These are phyloP conservation scores for Dolomedes plantarius DNA, from an alignment of 2,888 invertebrate species.

Conservation along the genomic window DNA sequence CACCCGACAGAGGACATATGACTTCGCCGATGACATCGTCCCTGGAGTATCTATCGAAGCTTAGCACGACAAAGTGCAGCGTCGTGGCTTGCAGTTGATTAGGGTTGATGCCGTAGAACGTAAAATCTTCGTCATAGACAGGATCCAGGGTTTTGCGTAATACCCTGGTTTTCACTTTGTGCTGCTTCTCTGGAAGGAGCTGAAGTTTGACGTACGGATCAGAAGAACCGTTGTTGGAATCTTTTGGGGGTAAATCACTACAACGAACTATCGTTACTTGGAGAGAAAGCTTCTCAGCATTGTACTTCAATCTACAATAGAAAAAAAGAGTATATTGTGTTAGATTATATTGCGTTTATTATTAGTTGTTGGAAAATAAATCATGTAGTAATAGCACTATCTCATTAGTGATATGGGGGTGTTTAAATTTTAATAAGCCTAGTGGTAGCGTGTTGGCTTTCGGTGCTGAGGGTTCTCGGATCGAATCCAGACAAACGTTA, in stretches of 20 bases:
- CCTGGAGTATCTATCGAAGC: slow-evolving; percentile 97
- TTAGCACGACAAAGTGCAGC: slow-evolving; percentile 90
- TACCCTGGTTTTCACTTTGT: slow-evolving; percentile 97
- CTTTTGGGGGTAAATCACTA: slow-evolving; percentile 89
- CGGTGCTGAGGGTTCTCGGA: no score
- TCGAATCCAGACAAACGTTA: no score
- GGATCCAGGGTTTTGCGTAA: slow-evolving; percentile 96
- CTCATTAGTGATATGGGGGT: no score
- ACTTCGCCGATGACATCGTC: slow-evolving; percentile 99
- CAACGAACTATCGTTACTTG: slow-evolving; percentile 94
- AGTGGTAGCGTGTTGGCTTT: no score
- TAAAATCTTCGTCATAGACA: slow-evolving; percentile 98
- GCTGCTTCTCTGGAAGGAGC: slow-evolving; percentile 96
- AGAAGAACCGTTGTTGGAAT: slow-evolving; percentile 86
- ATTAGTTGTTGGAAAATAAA: no score
- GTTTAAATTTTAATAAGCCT: no score
- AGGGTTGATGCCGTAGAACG: slow-evolving; percentile 94
- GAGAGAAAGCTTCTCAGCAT: slow-evolving; percentile 82
- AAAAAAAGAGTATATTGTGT: no score
- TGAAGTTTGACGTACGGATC: slow-evolving; percentile 99
- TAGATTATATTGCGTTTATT: no score
- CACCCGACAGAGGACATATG: slow-evolving; percentile 81
- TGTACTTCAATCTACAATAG: slow-evolving; percentile 80
- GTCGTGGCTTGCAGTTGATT: slow-evolving; percentile 92
- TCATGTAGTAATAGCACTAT: no score